Evolutionary conservation across 2,888 invertebrate species (phyloP), one percentile per base, ranked within the genome.

Genomic region (Belgica antarctica): DNA sequence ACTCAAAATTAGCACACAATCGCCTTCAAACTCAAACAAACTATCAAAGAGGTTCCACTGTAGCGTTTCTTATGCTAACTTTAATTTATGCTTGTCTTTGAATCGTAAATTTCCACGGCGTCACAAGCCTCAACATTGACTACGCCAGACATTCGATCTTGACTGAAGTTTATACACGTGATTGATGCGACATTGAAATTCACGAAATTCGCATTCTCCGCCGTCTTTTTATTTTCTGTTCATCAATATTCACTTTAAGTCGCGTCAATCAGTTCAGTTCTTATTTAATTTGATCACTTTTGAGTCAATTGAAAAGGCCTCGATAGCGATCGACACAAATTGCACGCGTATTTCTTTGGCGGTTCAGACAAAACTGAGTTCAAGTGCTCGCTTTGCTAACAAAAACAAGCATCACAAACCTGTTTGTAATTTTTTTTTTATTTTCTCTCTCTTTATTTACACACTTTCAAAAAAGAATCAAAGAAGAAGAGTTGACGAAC

Each of bases 291-390:
- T n/a, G n/a, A n/a, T n/a, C n/a, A n/a, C n/a, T n/a, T n/a, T n/a
- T n/a, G n/a, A n/a, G n/a, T n/a, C n/a, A n/a, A n/a, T n/a, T n/a
- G n/a, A n/a, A n/a, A n/a, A n/a, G n/a, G n/a, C 17, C 52, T 52
- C 22, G 22, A 2, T 22, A 17, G 52, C 52, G 52, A 52, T 52
- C 22, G 22, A 52, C 8, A 52, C 22, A n/a, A 19, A 52, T 19
- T 52, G 52, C 52, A 52, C 22, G 52, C 52, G 10, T 41, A 41
- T 41, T 52, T 12, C 22, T 52, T 52, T 52, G 52, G 17, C 52
- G 52, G 22, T 15, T 52, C 7, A 17, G 22, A 5, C 12, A n/a
- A 52, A 52, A 52, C 52, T 52, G 52, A 52, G 52, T 52, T 52
- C 52, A 52, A 52, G 52, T 52, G 52, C 52, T 52, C 22, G 41